Base-by-base conservation (phyloP, 1,140 invertebrate species). In the Cyclargus thomasi region DNA sequence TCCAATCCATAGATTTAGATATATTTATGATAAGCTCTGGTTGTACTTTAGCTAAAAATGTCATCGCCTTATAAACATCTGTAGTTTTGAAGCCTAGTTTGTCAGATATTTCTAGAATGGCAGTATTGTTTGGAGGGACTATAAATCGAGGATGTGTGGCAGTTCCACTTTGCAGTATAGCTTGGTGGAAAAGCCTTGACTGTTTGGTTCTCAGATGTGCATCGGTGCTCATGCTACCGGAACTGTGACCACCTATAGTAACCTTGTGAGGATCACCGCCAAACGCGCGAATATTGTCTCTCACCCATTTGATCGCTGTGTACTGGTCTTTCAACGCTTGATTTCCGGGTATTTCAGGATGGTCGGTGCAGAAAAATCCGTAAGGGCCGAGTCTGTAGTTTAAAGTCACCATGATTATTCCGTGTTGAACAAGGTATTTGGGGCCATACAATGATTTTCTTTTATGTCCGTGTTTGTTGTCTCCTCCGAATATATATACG, bases 401-500 rank as follows among this genome's bases (percentile, higher is more conserved):
- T 2, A 93, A 70, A 0, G 91, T 91, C 2, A 94, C 93, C 1
- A 94, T 76, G 29, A 94, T 88, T 1, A 94, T 81, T 66, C 92
- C 86, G 5, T 92, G 86, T 55, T 90, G 81, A 6, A 92, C 74
- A 6, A 94, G 87, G 70, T 92, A 91, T 68, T 91, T 89, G 4
- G 92, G 90, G 16, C 90, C 87, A 74, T 92, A 91, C 0, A 88
- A 35, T 7, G 79, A 64, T 62, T 70, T 74, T 11, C 70, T 73
- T 29, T 75, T 76, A 1, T 92, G 93, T 1, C 93, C 93, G 10
- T 79, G 67, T 2, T 83, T 77, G 72, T 94, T 94, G 36, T 83
- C 92, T 22, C 95, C 95, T 4, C 95, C 95, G 78, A 95, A 93
- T 22, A 96, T 93, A 84, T 91, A 96, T 3, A 96, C 91, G 82